Base-by-base conservation (phyloP, 2,797 vertebrate species). In the Spinibarbus caldwelli region DNA sequence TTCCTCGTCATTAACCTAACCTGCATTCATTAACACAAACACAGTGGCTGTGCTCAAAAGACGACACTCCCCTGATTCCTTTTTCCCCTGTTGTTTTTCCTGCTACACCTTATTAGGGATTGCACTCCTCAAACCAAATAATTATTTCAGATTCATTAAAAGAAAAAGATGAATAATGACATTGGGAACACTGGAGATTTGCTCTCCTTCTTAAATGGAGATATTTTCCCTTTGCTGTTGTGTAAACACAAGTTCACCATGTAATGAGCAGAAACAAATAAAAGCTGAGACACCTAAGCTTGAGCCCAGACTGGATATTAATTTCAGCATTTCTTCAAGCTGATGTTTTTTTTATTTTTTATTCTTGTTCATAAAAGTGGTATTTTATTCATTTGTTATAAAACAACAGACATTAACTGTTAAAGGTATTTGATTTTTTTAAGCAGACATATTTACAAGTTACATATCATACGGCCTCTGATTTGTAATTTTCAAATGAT, bases 1-100 rank as follows among this genome's bases (percentile, higher is more conserved):
- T 78, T 76, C 80, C 66, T 84, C 68, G 57, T 87, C 89, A 83
- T 85, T 87, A 86, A 86, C 75, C 79, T 47, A 71, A 83, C 88
- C 82, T 87, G 75, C 83, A 82, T 86, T 85, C 86, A 85, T 86
- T 84, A 85, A 83, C 84, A 87, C 83, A 89, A 75, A 85, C 86
- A 87, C 82, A 64, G 76, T 83, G 76, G 38, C 62, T 83, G 38
- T 52, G 75, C 84, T 86, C 82, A 73, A 76, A 85, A 83, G 82
- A 73, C 41, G 29, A 47, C n/a, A n/a, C 62, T 76, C 68, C 66
- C 23, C 78, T 76, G 78, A 21, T 68, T 77, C 64, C 54, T 26
- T 45, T 67, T 64, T 14, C 23, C 75, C 71, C 70, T 79, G 70
- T 86, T 86, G 87, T 86, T 81, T 86, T 71, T 34, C 31, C 43